Evolutionary conservation across 2,888 invertebrate genomes (phyloP).

Genomic region (Caenorhabditis sp.): DNA sequence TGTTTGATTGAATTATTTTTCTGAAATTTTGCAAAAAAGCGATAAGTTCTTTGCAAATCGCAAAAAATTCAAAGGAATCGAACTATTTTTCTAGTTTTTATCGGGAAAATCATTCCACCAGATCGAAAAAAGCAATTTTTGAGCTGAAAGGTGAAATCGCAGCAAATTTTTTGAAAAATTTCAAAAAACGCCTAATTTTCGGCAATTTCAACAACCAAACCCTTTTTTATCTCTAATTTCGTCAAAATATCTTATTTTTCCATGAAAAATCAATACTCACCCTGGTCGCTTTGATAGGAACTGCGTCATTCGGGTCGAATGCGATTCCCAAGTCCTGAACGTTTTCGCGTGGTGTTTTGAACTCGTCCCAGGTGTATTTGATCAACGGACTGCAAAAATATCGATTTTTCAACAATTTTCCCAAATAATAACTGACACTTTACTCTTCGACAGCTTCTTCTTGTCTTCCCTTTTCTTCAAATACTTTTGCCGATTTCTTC

Average conservation of each 20-base stretch:
- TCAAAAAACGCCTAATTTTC: no score
- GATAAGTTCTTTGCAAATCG: no score
- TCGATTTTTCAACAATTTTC: not conserved
- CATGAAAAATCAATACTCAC: constrained; percentile 46
- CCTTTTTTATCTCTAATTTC: no score
- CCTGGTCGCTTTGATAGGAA: constrained; percentile 61
- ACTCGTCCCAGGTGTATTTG: constrained; percentile 70
- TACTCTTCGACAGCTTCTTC: constrained; percentile 60
- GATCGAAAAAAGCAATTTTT: no score
- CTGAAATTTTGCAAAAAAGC: no score
- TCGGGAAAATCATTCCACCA: constrained; percentile 19
- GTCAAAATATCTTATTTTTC: no score
- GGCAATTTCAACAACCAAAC: no score
- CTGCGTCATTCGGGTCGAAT: constrained; percentile 72
- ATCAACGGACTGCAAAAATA: constrained; percentile 66
- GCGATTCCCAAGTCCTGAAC: constrained; percentile 72
- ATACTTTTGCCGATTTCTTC: constrained; percentile 52
- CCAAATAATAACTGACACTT: constrained; percentile 30
- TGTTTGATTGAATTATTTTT: not conserved
- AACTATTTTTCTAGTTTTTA: no score
- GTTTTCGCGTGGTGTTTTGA: constrained; percentile 67
- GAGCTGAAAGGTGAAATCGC: no score
- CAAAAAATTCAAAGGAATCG: no score
- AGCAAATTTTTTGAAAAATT: no score
- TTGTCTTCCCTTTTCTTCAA: constrained; percentile 54